These are phyloP conservation scores for Agriopis aurantiaria DNA, from an alignment of 2,888 invertebrate genomes.

Conservation along the genomic window DNA sequence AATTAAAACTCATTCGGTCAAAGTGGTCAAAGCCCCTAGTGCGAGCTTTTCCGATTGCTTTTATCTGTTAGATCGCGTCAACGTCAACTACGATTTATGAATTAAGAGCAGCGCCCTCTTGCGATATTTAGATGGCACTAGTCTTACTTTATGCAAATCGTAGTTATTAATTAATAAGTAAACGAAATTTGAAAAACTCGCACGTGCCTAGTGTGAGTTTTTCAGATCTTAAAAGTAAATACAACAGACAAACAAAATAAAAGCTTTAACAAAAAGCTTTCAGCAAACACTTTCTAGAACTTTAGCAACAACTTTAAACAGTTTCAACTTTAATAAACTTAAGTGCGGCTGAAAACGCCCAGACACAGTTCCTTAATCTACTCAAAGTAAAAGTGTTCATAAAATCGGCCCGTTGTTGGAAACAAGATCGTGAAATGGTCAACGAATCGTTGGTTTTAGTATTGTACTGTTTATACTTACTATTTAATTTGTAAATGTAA, in stretches of 20 bases:
- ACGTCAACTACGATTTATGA: too few species aligned
- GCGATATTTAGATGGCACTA: too few species aligned
- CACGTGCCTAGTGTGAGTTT: too few species aligned
- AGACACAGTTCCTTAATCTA: conserved; percentile 24
- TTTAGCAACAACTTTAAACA: conserved; percentile 18
- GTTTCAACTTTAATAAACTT: conserved; percentile 32
- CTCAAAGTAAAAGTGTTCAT: conserved; percentile 29
- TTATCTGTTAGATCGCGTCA: too few species aligned
- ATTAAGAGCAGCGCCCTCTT: too few species aligned
- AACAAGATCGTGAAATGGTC: conserved; percentile 24
- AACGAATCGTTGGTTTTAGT: conserved; percentile 32
- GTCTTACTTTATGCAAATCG: too few species aligned
- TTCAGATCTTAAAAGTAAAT: not conserved
- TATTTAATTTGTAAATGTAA: conserved; percentile 30
- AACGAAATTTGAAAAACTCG: too few species aligned
- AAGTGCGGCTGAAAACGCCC: conserved; percentile 24
- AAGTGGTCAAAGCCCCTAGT: too few species aligned
- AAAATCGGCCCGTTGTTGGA: conserved; percentile 22
- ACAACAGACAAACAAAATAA: not conserved
- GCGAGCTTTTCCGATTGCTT: too few species aligned
- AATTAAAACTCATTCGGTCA: too few species aligned
- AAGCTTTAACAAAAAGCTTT: conserved; percentile 1
- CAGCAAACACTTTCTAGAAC: conserved; percentile 3
- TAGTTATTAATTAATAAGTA: too few species aligned
- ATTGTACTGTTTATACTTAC: conserved; percentile 21